Evolutionary conservation across 1,140 invertebrate genomes (phyloP).

Genomic region (Zaprionus africanus): DNA sequence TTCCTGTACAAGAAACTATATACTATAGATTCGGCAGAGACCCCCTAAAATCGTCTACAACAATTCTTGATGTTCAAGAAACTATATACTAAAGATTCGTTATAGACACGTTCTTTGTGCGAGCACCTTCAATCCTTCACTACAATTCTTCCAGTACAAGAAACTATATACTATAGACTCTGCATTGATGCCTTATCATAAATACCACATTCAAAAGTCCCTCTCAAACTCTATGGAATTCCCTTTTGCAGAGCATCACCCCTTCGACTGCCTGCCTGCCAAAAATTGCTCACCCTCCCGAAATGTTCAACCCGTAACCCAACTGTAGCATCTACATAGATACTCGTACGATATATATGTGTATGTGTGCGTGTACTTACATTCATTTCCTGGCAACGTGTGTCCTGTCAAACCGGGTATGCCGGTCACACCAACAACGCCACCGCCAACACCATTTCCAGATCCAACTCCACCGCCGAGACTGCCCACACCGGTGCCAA

Average conservation of each 20-base stretch:
- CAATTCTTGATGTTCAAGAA: not conserved
- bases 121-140: too few relatives aligned
- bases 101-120: not conserved
- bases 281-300: not conserved
- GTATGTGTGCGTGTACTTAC: conserved; percentile 85
- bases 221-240: not conserved
- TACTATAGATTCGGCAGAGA: not conserved
- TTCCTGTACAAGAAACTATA: not conserved
- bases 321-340: conserved; percentile 17
- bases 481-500: conserved; percentile 43
- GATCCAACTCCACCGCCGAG: conserved; percentile 43
- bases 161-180: not conserved
- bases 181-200: not conserved
- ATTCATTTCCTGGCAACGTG: conserved; percentile 89
- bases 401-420: conserved; percentile 79
- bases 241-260: not conserved
- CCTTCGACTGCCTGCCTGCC: conserved; percentile 2
- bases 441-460: conserved; percentile 43
- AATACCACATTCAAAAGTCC: not conserved
- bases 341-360: conserved; percentile 1
- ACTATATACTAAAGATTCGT: not conserved
- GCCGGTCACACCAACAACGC: conserved; percentile 84
- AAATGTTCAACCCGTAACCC: not conserved
- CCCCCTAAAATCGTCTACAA: too few relatives aligned
- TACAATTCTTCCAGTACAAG: not conserved